A percentile compares a stretch with the other conserved stretches of the same genome.
Conservation (phyloP, 1,140 invertebrate species). For the Cyphomyrmex costatus region DNA sequence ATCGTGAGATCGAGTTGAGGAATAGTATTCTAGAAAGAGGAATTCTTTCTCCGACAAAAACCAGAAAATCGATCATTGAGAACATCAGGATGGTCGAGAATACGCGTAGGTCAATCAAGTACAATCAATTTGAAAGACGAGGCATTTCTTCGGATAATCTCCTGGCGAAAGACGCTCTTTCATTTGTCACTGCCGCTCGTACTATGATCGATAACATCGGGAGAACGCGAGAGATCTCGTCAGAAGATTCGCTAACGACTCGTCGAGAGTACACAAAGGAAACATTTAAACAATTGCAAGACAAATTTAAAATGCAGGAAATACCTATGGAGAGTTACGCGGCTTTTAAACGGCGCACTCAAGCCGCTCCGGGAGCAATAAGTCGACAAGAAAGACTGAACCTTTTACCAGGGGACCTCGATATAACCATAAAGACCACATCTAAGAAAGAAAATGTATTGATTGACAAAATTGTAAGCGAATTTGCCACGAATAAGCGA, state of each 20-base stretch:
- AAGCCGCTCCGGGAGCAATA: slow-evolving; percentile 60
- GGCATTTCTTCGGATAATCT: slow-evolving; percentile 83
- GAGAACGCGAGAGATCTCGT: slow-evolving; percentile 54
- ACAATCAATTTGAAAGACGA: slow-evolving; percentile 76
- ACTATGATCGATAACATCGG: slow-evolving; percentile 29
- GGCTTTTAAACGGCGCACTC: slow-evolving; percentile 81
- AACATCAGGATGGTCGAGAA: slow-evolving; percentile 76
- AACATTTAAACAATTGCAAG: slow-evolving; percentile 81
- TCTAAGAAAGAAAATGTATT: background rate
- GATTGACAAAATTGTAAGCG: slow-evolving; percentile 7
- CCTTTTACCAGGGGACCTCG: background rate
- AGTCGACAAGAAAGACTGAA: slow-evolving; percentile 61
- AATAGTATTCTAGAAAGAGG: slow-evolving; percentile 41
- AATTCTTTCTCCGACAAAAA: slow-evolving; percentile 77
- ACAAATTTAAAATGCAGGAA: slow-evolving; percentile 82
- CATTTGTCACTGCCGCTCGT: background rate
- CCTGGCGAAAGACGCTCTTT: slow-evolving; percentile 62
- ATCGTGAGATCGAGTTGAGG: slow-evolving; percentile 59
- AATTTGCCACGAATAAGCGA: slow-evolving; percentile 22
- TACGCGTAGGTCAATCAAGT: slow-evolving; percentile 22
- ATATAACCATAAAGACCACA: background rate
- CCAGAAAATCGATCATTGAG: slow-evolving; percentile 78
- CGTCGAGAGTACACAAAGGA: slow-evolving; percentile 71
- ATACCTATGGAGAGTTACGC: slow-evolving; percentile 83
- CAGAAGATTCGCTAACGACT: slow-evolving; percentile 57